Evolutionary conservation across 2,113 vertebrate genomes (phyloP).

Genomic region (Neomonachus schauinslandi): DNA sequence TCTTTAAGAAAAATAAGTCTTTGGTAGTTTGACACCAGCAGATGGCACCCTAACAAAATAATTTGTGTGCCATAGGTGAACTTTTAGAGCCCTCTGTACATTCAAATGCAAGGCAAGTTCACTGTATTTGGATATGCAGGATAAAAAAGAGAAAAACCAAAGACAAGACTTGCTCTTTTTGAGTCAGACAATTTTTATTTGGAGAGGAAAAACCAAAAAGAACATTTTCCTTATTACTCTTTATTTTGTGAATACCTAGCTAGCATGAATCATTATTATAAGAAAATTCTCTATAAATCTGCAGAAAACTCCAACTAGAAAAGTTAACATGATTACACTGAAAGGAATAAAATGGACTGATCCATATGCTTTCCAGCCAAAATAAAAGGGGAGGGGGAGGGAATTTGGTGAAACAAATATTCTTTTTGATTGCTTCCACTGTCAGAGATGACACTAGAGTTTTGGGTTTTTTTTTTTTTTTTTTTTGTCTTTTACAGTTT

Average conservation of each 20-base stretch:
- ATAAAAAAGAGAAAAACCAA: not conserved
- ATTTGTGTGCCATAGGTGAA: constrained; percentile 80
- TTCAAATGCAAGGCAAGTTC: constrained; percentile 56
- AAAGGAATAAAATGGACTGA: constrained; percentile 34
- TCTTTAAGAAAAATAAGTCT: constrained; percentile 51
- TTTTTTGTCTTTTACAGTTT: not conserved
- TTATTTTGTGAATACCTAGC: not conserved
- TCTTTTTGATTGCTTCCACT: constrained; percentile 8
- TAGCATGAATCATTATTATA: not conserved
- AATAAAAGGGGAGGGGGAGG: not conserved
- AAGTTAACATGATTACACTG: not conserved
- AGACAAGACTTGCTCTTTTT: constrained; percentile 50
- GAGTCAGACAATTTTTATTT: not conserved
- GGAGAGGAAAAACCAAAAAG: not conserved
- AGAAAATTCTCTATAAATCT: constrained; percentile 18
- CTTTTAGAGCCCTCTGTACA: constrained; percentile 54
- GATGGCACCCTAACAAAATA: constrained; percentile 91
- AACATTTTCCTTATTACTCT: not conserved
- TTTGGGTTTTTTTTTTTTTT: not conserved
- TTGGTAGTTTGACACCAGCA: constrained; percentile 86
- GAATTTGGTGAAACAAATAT: not conserved
- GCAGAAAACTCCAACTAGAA: constrained; percentile 31
- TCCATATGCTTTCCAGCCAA: not conserved
- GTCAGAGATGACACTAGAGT: not conserved
- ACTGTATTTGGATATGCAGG: not conserved